Evolutionary conservation across 2,113 vertebrate species (phyloP).

Genomic region (Argyrosomus japonicus): DNA sequence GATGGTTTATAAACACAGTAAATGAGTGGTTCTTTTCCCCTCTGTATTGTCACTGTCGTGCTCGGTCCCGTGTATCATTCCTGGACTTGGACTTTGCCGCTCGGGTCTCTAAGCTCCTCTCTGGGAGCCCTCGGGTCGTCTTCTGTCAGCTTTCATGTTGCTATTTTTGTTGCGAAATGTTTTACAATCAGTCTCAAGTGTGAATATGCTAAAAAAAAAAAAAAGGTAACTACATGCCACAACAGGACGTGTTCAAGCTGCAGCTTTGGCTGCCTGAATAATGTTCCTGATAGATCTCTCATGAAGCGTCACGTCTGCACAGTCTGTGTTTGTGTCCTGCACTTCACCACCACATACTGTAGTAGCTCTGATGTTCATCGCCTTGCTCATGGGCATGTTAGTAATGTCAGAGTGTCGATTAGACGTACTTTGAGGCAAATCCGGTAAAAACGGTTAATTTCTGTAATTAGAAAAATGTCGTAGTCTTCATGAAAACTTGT

Average conservation of each 20-base stretch:
- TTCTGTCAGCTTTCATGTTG: conserved; percentile 25
- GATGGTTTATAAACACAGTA: conserved; percentile 6
- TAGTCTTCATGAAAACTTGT: conserved; percentile 26
- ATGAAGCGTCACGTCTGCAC: conserved; percentile 20
- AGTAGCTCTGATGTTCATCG: conserved; percentile 17
- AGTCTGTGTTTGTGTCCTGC: conserved; percentile 1
- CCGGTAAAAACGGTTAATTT: conserved; percentile 3
- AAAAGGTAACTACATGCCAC: conserved; percentile 34
- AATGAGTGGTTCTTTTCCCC: conserved; percentile 24
- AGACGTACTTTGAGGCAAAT: conserved; percentile 6
- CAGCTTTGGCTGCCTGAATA: conserved; percentile 19
- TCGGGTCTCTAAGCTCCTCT: conserved; percentile 27
- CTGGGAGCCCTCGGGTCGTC: conserved; percentile 26
- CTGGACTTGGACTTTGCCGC: conserved; percentile 35
- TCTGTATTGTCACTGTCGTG: neutral
- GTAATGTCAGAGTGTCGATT: conserved; percentile 11
- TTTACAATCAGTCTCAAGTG: conserved; percentile 34
- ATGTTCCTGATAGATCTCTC: conserved; percentile 43
- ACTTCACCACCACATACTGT: neutral
- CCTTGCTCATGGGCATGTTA: conserved; percentile 20
- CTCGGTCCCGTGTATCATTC: conserved; percentile 30
- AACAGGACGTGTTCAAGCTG: conserved; percentile 4
- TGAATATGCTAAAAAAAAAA: conserved; percentile 40
- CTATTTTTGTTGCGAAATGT: conserved; percentile 39
- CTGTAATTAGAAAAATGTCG: conserved; percentile 28